Evolutionary conservation across 2,888 invertebrate species (phyloP), one percentile per base, ranked within the genome.

Genomic region (Phragmatobia fuliginosa): DNA sequence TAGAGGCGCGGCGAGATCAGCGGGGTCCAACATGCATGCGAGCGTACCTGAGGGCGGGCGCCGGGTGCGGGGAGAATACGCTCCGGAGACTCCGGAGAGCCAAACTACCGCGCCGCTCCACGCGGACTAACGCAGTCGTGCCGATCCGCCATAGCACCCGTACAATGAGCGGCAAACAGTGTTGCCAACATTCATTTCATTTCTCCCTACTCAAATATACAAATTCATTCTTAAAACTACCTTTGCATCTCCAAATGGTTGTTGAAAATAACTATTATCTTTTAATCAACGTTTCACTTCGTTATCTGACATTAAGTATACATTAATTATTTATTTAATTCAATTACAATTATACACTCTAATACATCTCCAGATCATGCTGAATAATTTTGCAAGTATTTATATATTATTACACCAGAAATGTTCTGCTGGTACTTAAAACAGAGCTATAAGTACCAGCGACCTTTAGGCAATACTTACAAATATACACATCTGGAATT

Each of bases 71-170:
- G 85, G 86, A 85, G 81, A 75, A 79, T 81, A 80, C 83, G 79
- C 80, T 79, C 75, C 77, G 76, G 78, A 79, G 78, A 81, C 81
- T 82, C 77, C 80, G 80, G 76, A 76, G 80, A 77, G 83, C 77
- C 89, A 83, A 87, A 87, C 89, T 88, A 89, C 89, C 90, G 90
- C 90, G 91, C 91, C 92, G 92, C 90, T 89, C 84, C 90, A 86
- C 92, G 93, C 93, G 92, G 92, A 92, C 93, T 93, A 87, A 88
- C 91, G 92, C 87, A 83, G 76, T 76, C 81, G 82, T 78, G 77
- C 80, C 77, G 78, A 66, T 62, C 71, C 41, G 60, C 69, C 76
- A 76, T 66, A 45, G 71, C 83, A 84, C 85, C 85, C 82, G 80
- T 73, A 82, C 76, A 83, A 81, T 82, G 78, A 77, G 71, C 83